Evolutionary conservation across 2,888 invertebrate genomes (phyloP), one percentile per base, ranked within the genome.

Genomic region (Perizoma flavofasciatum): DNA sequence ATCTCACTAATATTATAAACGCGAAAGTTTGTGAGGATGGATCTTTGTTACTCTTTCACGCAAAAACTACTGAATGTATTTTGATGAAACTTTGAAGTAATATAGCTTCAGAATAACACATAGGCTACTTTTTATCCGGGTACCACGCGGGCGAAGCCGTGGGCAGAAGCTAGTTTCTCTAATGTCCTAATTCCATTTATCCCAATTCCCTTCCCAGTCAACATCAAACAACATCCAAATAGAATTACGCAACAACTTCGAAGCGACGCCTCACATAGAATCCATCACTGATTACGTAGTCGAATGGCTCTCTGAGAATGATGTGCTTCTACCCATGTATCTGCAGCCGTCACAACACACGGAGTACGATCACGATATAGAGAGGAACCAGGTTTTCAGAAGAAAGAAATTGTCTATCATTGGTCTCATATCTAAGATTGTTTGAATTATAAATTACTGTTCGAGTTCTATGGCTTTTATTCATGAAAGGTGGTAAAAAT

Each of bases 221-320:
- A 68, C 67, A 55, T 61, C 59, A 45, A 57, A 66, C 44, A 57
- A 68, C 9, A 63, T 67, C 0, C 78, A 73, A 44, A 39, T 70
- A 8, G 59, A 66, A 5, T 72, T 87, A n/a, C 82, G 78, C 10
- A 74, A 79, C 0, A 81, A 77, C 7, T 85, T 88, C 59, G 81
- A 85, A 50, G 81, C 81, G 34, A 83, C 88, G 0, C 78, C 83
- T 0, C 79, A 90, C 52, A 71, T 85, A 4, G 85, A 83, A 56
- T 83, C 85, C 0, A 87, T 90, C 9, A 82, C 82, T 0, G 82
- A 86, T 5, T 88, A 82, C 64, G 83, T 91, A 0, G 73, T 91
- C 4, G 84, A 85, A 5, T 91, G 91, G 91, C 67, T 90, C 0
- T 77, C 83, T 0, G 83, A 84, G 1, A 81, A 89, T 59, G 87